Conservation (phyloP, 1,140 invertebrate genomes). For the Nomia melanderi region DNA sequence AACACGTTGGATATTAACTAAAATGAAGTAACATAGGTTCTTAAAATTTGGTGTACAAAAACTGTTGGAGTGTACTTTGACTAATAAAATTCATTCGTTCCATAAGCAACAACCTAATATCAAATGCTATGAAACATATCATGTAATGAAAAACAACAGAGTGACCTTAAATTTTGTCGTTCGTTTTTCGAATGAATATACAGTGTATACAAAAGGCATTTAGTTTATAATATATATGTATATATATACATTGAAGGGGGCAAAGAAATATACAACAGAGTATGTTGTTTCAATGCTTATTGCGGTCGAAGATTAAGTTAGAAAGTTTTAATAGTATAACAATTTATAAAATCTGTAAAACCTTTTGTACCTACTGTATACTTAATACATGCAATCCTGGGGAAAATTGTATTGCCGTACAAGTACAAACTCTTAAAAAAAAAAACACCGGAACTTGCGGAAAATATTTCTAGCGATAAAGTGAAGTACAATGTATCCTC, state of each 20-base stretch:
- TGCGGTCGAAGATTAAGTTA: background rate
- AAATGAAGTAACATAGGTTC: too few relatives aligned
- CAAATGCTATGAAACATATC: background rate
- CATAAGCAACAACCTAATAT: background rate
- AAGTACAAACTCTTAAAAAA: constrained; percentile 5
- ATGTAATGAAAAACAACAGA: too few relatives aligned
- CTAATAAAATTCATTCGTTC: background rate
- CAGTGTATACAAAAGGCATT: background rate
- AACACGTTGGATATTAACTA: too few relatives aligned
- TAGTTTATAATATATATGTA: background rate
- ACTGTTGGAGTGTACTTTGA: background rate
- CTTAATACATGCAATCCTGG: background rate
- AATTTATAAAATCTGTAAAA: background rate
- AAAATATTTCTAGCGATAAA: background rate
- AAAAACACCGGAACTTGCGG: background rate
- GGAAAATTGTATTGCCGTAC: background rate
- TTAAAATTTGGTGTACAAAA: too few relatives aligned
- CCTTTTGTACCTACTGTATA: background rate
- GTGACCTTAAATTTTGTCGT: too few relatives aligned
- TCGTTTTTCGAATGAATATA: background rate
- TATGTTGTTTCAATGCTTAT: background rate
- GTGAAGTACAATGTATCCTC: background rate
- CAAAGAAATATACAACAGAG: background rate
- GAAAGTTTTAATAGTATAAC: constrained; percentile 7
- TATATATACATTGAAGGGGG: constrained; percentile 2